Evolutionary conservation across 2,797 vertebrate species (phyloP).

Genomic region (Sorex maritimensis): DNA sequence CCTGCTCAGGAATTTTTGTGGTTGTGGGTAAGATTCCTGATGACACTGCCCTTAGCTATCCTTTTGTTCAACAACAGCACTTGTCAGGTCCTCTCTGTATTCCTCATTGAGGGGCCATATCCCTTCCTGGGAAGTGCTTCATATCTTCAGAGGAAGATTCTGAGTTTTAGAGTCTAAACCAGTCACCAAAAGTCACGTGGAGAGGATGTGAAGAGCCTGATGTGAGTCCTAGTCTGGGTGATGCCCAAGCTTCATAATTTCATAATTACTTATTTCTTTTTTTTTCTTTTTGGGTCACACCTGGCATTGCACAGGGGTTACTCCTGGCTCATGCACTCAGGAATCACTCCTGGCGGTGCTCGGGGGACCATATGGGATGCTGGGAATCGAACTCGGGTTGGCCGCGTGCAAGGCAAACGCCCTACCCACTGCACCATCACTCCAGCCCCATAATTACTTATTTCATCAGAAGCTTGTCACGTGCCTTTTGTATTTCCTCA

Average conservation of each 20-base stretch:
- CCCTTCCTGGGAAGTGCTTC: background rate
- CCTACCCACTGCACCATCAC: too few relatives aligned
- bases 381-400: too few relatives aligned
- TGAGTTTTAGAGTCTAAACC: conserved; percentile 29
- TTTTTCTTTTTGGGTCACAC: too few relatives aligned
- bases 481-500: conserved; percentile 2
- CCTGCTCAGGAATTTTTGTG: conserved; percentile 3
- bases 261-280: too few relatives aligned
- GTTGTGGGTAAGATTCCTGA: conserved; percentile 30
- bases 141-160: background rate
- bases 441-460: background rate
- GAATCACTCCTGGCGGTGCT: too few relatives aligned
- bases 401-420: too few relatives aligned
- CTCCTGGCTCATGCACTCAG: too few relatives aligned
- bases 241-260: background rate
- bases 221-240: background rate
- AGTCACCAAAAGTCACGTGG: background rate
- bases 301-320: too few relatives aligned
- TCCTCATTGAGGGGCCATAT: background rate
- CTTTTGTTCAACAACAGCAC: background rate
- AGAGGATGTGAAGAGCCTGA: background rate
- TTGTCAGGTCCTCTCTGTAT: background rate
- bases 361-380: too few relatives aligned
- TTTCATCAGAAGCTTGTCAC: background rate
- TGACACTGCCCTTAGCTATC: background rate